These are phyloP conservation scores for Alviniconcha strummeri DNA, from an alignment of 2,888 invertebrate species.

Conservation along the genomic window DNA sequence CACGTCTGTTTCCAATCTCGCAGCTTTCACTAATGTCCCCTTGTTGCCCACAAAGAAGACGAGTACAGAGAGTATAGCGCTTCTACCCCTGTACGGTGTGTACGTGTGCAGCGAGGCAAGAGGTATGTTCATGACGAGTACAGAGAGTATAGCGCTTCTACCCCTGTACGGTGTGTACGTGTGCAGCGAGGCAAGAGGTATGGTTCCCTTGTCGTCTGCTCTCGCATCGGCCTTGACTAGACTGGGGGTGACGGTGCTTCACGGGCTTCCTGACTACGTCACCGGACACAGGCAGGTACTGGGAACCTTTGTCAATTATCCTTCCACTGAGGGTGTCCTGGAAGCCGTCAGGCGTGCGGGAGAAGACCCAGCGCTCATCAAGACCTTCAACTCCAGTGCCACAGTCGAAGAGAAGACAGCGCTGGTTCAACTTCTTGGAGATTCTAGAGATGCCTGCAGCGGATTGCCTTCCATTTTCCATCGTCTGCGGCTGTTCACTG, in stretches of 20 bases:
- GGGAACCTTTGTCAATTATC: constrained; percentile 33
- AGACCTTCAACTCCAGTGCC: constrained; percentile 16
- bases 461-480: constrained; percentile 2
- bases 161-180: constrained; percentile 37
- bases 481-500: constrained; percentile 28
- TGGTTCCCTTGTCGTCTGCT: not conserved
- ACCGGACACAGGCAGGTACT: constrained; percentile 13
- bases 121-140: too few relatives aligned
- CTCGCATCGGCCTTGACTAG: not conserved
- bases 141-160: constrained; percentile 32
- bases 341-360: constrained; percentile 13
- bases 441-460: not conserved
- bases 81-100: too few relatives aligned
- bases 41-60: not conserved
- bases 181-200: constrained; percentile 1
- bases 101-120: too few relatives aligned
- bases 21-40: not conserved
- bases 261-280: constrained; percentile 29
- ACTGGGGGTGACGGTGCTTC: constrained; percentile 26
- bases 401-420: constrained; percentile 14
- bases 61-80: too few relatives aligned
- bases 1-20: not conserved
- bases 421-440: constrained; percentile 9
- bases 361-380: not conserved
- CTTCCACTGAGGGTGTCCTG: constrained; percentile 31